phyloP scores from a whole-genome alignment of 2,888 invertebrate species.

The Tribolium freemani region DNA sequence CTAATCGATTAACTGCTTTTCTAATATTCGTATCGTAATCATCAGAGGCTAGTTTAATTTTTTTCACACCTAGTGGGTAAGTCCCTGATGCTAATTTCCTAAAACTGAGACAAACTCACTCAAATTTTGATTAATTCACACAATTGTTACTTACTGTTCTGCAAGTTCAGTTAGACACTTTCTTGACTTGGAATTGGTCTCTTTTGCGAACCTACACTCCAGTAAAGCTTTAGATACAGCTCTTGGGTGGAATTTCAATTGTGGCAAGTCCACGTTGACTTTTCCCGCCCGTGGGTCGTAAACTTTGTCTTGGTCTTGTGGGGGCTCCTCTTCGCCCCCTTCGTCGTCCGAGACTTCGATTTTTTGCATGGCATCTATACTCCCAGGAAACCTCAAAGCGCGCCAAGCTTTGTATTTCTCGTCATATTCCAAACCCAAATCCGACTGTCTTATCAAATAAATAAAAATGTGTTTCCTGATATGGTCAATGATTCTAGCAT shows the following conservation, averaged over 20 bases:
- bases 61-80: constrained; percentile 78
- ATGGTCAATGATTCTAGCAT: constrained; percentile 69
- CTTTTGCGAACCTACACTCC: constrained; percentile 68
- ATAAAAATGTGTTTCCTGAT: constrained; percentile 76
- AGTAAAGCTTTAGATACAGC: constrained; percentile 72
- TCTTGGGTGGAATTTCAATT: constrained; percentile 76
- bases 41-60: constrained; percentile 65
- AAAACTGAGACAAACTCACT: constrained; percentile 68
- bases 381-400: constrained; percentile 81
- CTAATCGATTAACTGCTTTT: constrained; percentile 60
- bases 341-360: constrained; percentile 65
- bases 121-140: too few species aligned
- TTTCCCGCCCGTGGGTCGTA: constrained; percentile 86
- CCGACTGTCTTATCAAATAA: constrained; percentile 80
- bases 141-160: constrained; percentile 67
- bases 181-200: constrained; percentile 72
- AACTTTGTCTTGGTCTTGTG: constrained; percentile 63
- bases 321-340: constrained; percentile 51
- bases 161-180: constrained; percentile 71
- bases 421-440: constrained; percentile 75
- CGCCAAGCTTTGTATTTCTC: constrained; percentile 80
- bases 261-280: constrained; percentile 80
- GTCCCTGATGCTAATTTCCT: constrained; percentile 72
- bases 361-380: constrained; percentile 76
- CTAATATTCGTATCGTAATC: constrained; percentile 57